Evolutionary conservation across 2,113 vertebrate genomes (phyloP), one percentile per base, ranked within the genome.

Genomic region (Turdus rufiventris): DNA sequence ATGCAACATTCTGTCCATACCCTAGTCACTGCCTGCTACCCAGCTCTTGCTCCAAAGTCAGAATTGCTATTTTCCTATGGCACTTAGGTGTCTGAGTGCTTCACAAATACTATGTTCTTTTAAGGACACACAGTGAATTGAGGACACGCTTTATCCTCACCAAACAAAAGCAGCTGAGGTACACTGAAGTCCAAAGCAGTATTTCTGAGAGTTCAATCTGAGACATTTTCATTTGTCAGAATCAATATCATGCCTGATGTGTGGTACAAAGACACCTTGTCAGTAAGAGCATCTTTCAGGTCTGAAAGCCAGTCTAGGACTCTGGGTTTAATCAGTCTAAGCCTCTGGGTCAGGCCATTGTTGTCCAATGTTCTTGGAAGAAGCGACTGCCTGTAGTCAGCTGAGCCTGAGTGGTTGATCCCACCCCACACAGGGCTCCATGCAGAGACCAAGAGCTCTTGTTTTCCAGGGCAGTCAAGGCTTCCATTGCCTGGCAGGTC

Each of bases 341-440:
- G 65, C 48, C 43, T 62, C 29, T 26, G 70, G 38, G 14, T 71
- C 56, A 77, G 53, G 45, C 58, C 2, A 0, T 26, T 54, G 33
- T 12, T 36, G 10, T 54, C 33, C 1, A 1, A 18, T 0, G 0
- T 14, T 29, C 38, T 38, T 38, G 23, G 60, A 58, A 58, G n/a
- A 73, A 47, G 76, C 0, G 0, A 6, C 36, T 1, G 3, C 66
- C 40, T 36, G 12, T 19, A 36, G 45, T 8, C n/a, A 73, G 31
- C 50, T 28, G 63, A 50, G 36, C 31, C 21, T 2, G 2, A 66
- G 56, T 0, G 0, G 4, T 20, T 0, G 0, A 71, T 47, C 73
- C 51, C 54, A 25, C 12, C n/a, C 24, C 34, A 20, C 1, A 0
- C 13, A 26, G 47, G 42, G 15, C 34, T 61, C 36, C 50, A 18